Conservation (phyloP, 53 echinoderm and acorn worm species). For the Echinometra lucunter region DNA sequence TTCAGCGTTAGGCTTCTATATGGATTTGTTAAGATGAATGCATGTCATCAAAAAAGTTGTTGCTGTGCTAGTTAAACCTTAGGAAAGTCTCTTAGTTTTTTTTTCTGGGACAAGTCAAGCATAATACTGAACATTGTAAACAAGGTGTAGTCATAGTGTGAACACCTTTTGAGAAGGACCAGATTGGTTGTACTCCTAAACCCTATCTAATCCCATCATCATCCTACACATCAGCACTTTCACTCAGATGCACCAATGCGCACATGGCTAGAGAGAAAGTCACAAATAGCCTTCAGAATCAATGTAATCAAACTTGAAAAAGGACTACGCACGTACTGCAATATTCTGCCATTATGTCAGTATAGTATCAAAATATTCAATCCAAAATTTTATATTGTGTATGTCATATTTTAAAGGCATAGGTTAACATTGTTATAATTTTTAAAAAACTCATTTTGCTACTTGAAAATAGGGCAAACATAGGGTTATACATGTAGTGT, state of each 20-base stretch:
- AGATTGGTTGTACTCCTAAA: not conserved
- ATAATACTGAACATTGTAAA: not conserved
- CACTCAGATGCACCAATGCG: not conserved
- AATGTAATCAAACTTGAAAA: not conserved
- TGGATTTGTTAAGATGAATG: not conserved
- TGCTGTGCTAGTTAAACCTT: not conserved
- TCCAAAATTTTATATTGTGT: no score
- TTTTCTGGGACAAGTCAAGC: not conserved
- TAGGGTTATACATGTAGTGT: no score
- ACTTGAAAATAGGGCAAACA: no score
- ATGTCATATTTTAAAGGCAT: no score
- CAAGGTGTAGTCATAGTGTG: not conserved
- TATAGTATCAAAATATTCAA: no score
- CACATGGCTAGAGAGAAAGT: not conserved
- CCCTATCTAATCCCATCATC: not conserved
- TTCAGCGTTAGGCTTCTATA: no score
- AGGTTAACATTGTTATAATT: no score
- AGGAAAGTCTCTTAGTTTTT: not conserved
- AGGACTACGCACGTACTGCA: not conserved
- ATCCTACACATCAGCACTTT: not conserved
- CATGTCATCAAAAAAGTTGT: not conserved
- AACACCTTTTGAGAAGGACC: not conserved
- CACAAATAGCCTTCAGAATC: not conserved
- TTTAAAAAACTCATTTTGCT: no score
- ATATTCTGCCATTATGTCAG: not conserved